Percentiles rank a stretch among this genome's conserved stretches.
Conservation (phyloP, 2,888 invertebrate genomes). For the Drosophila kokeensis region DNA sequence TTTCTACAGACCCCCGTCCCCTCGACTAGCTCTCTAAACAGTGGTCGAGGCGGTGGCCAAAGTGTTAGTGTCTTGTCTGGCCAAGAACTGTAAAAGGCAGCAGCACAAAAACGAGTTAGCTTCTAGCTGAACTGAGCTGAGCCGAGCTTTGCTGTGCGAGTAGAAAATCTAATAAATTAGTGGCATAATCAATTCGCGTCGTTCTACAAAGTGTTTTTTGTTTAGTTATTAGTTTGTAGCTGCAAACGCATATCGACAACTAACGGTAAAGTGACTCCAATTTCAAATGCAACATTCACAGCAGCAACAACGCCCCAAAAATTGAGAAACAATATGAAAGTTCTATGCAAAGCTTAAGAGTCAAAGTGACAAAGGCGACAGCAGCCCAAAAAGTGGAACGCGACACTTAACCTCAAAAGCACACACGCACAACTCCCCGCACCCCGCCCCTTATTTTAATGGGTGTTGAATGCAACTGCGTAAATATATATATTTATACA, state of each 20-base stretch:
- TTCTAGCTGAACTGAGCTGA: slow-evolving; percentile 8
- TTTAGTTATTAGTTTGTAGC: neutral
- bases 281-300: slow-evolving; percentile 31
- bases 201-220: slow-evolving; percentile 45
- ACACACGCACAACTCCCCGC: slow-evolving; percentile 4
- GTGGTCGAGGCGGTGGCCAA: slow-evolving; percentile 57
- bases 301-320: slow-evolving; percentile 48
- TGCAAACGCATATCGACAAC: slow-evolving; percentile 33
- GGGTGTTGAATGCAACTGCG: slow-evolving; percentile 27
- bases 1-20: slow-evolving; percentile 36
- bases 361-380: slow-evolving; percentile 58
- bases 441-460: neutral
- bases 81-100: slow-evolving; percentile 63
- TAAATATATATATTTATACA: slow-evolving; percentile 20
- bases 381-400: slow-evolving; percentile 63
- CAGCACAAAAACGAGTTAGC: slow-evolving; percentile 50
- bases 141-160: slow-evolving; percentile 8
- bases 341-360: slow-evolving; percentile 35
- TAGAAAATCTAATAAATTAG: slow-evolving; percentile 73
- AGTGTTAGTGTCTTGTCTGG: slow-evolving; percentile 51
- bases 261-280: slow-evolving; percentile 55
- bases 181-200: slow-evolving; percentile 70
- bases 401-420: slow-evolving; percentile 60
- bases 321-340: slow-evolving; percentile 25
- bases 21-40: slow-evolving; percentile 16